These are phyloP conservation scores for Aix galericulata DNA, from an alignment of 2,113 vertebrate genomes.

Conservation along the genomic window DNA sequence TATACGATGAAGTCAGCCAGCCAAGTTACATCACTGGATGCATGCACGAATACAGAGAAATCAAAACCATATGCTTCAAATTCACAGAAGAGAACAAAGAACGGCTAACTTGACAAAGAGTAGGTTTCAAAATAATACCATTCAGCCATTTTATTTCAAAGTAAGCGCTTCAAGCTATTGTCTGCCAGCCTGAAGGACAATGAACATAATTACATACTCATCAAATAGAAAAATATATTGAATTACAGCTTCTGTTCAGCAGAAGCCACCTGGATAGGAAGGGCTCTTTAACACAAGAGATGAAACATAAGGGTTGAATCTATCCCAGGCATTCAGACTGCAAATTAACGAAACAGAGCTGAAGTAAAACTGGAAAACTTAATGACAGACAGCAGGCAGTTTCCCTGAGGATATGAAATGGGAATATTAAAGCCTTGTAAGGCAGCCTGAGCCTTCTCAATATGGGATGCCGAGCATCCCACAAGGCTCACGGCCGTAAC, in stretches of 20 bases:
- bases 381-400: no score
- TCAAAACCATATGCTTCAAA: not conserved
- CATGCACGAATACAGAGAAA: fast-evolving
- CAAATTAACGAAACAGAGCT: not conserved
- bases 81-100: no score
- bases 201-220: not conserved
- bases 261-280: not conserved
- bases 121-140: not conserved
- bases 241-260: not conserved
- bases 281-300: fast-evolving
- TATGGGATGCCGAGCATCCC: not conserved
- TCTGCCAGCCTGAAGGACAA: not conserved
- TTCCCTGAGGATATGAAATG: fast-evolving
- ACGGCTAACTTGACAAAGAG: not conserved
- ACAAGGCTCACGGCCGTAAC: not conserved
- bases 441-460: not conserved
- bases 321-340: fast-evolving
- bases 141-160: not conserved
- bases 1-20: not conserved
- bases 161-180: not conserved
- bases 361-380: no score
- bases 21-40: not conserved
- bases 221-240: fast-evolving
- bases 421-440: not conserved
- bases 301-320: fast-evolving